Evolutionary conservation across 2,797 vertebrate species (phyloP).

Genomic region (Dipus sagitta): DNA sequence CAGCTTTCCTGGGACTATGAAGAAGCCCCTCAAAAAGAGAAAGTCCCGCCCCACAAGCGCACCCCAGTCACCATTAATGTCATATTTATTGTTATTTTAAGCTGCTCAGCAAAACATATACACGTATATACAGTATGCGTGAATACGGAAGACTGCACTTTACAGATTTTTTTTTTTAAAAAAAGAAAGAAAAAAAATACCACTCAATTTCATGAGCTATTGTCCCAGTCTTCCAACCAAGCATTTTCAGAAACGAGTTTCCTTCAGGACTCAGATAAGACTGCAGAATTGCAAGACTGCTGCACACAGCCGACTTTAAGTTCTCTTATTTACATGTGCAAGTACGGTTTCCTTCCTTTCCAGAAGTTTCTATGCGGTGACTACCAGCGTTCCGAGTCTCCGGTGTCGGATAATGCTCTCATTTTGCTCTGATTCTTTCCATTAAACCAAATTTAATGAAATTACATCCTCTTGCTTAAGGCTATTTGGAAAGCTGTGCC

Average conservation of each 20-base stretch:
- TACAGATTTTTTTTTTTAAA: conserved; percentile 96
- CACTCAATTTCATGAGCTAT: conserved; percentile 95
- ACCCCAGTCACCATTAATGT: conserved; percentile 95
- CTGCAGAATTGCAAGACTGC: conserved; percentile 98
- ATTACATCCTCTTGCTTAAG: conserved; percentile 88
- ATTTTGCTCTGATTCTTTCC: conserved; percentile 78
- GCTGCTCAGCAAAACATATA: conserved; percentile 99
- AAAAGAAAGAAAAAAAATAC: conserved; percentile 92
- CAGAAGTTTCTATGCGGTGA: conserved; percentile 90
- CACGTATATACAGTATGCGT: conserved; percentile 99
- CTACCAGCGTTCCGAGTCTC: conserved; percentile 89
- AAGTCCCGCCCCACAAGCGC: conserved; percentile 65
- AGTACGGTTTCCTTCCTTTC: conserved; percentile 90
- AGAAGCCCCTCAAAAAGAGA: fast-evolving
- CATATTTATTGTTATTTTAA: conserved; percentile 99
- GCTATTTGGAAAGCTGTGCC: conserved; percentile 88
- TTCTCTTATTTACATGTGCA: conserved; percentile 99
- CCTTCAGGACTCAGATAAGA: conserved; percentile 91
- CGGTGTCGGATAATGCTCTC: conserved; percentile 39
- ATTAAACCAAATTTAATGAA: conserved; percentile 85
- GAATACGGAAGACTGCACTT: conserved; percentile 99
- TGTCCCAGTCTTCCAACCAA: conserved; percentile 98
- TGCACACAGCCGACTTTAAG: conserved; percentile 97
- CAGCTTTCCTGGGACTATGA: fast-evolving
- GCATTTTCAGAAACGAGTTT: conserved; percentile 95